These are phyloP conservation scores for Temnothorax nylanderi DNA, from an alignment of 1,140 invertebrate genomes.

Conservation along the genomic window DNA sequence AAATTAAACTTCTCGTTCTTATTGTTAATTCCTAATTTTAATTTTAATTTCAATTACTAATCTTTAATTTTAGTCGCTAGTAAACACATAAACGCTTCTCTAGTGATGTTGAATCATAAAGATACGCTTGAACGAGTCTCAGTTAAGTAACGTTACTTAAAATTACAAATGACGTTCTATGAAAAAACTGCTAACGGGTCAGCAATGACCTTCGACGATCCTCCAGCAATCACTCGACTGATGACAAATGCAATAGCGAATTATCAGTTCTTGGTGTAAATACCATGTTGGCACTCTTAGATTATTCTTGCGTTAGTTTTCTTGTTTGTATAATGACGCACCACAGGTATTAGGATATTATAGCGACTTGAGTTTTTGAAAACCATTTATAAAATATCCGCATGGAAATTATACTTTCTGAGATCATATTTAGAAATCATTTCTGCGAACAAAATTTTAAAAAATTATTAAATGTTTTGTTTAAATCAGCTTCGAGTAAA, in stretches of 20 bases:
- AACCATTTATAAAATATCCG: not conserved
- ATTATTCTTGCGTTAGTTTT: not conserved
- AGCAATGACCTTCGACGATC: not conserved
- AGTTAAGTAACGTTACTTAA: slow-evolving; percentile 9
- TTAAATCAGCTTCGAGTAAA: not conserved
- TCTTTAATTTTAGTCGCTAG: not conserved
- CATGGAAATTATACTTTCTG: not conserved
- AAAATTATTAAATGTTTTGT: not conserved
- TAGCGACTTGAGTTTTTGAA: not conserved
- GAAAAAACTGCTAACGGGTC: not conserved
- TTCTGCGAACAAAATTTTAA: not conserved
- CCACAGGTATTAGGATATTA: no score
- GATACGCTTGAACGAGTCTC: not conserved
- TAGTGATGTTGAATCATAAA: not conserved
- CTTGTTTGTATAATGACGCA: not conserved
- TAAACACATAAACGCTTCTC: not conserved
- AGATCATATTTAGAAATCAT: not conserved
- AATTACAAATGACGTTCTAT: not conserved
- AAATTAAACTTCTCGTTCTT: not conserved
- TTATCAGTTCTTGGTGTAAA: slow-evolving; percentile 5
- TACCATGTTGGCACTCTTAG: not conserved
- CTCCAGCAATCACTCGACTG: not conserved
- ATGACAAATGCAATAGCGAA: not conserved
- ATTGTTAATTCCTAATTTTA: not conserved
- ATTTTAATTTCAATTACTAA: not conserved